A percentile compares a stretch with the other conserved stretches of the same genome.
These are phyloP conservation scores for Pongo pygmaeus DNA, from an alignment of 2,113 vertebrate genomes.

Conservation along the genomic window DNA sequence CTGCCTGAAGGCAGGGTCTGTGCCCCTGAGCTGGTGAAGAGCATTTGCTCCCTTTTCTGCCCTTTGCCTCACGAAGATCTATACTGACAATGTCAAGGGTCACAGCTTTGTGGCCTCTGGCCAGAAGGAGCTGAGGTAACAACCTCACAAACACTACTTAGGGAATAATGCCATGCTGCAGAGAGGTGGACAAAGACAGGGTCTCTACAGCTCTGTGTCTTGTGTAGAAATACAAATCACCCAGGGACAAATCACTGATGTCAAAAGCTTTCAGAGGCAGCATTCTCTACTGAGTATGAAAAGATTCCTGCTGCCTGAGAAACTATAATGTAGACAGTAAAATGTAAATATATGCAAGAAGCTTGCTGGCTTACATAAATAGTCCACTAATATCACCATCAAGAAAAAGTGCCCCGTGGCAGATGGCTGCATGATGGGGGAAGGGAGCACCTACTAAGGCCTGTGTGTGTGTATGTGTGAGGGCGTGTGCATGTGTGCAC, in stretches of 20 bases:
- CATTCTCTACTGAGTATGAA: background rate
- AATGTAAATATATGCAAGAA: slow-evolving; percentile 67
- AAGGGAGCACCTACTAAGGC: background rate
- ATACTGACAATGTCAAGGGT: background rate
- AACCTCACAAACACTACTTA: background rate
- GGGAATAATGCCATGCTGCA: background rate
- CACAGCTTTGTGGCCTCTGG: background rate
- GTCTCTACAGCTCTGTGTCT: background rate
- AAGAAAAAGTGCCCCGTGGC: background rate
- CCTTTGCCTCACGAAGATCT: background rate
- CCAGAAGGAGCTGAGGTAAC: background rate
- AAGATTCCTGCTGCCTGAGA: slow-evolving; percentile 10
- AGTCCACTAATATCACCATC: slow-evolving; percentile 36
- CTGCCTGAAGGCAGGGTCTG: background rate
- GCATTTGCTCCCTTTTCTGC: background rate
- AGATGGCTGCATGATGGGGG: background rate
- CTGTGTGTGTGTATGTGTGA: background rate
- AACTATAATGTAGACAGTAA: slow-evolving; percentile 27
- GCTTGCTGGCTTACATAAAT: slow-evolving; percentile 61
- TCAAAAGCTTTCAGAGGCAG: slow-evolving; percentile 16
- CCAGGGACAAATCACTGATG: background rate
- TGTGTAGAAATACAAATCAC: background rate
- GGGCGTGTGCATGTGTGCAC: background rate
- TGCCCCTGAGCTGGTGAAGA: background rate
- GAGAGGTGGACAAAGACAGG: background rate